A percentile compares a stretch with the other conserved stretches of the same genome.
Evolutionary conservation across 2,888 invertebrate genomes (phyloP).

Genomic region (Thereva nobilitata): DNA sequence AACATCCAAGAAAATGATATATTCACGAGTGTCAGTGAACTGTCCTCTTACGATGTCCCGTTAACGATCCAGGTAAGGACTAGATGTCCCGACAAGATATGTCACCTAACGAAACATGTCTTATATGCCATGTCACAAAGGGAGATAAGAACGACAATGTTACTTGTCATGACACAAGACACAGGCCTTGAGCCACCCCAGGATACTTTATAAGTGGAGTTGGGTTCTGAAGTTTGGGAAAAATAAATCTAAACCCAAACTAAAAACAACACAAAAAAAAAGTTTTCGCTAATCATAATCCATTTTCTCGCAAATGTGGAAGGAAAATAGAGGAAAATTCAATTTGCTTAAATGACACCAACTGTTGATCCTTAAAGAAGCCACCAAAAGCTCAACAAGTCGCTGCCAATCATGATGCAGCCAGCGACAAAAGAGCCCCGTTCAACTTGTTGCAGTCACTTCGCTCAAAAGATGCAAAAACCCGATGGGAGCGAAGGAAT

Average conservation of each 20-base stretch:
- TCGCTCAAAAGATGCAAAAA: slow-evolving; percentile 12
- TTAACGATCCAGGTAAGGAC: too few species aligned
- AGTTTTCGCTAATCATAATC: too few species aligned
- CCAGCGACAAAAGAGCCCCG: slow-evolving; percentile 16
- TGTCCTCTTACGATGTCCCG: too few species aligned
- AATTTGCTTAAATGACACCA: slow-evolving; percentile 16
- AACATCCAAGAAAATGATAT: too few species aligned
- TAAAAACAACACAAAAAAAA: too few species aligned
- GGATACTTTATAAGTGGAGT: too few species aligned
- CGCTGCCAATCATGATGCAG: slow-evolving; percentile 16
- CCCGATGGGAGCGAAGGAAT: slow-evolving; percentile 13
- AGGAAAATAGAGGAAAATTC: slow-evolving; percentile 7
- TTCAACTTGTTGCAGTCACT: slow-evolving; percentile 30
- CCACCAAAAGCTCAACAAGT: not conserved
- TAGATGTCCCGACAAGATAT: slow-evolving; percentile 5
- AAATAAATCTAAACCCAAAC: too few species aligned
- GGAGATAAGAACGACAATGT: too few species aligned
- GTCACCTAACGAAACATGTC: slow-evolving; percentile 3
- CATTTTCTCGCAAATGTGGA: not conserved
- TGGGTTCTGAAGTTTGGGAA: too few species aligned
- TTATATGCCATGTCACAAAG: slow-evolving; percentile 1
- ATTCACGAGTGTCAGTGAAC: too few species aligned
- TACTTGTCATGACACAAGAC: too few species aligned
- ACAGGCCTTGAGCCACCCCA: too few species aligned
- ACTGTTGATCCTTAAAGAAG: slow-evolving; percentile 12